Evolutionary conservation across 1,140 invertebrate genomes (phyloP).

Genomic region (Hesperophylax magnus): DNA sequence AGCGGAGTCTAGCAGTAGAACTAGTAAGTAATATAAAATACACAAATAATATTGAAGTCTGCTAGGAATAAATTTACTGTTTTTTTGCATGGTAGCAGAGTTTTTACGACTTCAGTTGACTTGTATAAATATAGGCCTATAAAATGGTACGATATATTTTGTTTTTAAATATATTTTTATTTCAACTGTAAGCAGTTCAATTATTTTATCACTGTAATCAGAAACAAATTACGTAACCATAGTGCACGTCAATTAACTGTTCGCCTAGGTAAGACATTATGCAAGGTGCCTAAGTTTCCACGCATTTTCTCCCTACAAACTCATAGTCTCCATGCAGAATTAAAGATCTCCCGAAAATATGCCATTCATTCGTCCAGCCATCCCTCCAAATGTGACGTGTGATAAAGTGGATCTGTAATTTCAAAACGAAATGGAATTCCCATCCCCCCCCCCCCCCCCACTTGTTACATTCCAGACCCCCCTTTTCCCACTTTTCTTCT

Average conservation of each 20-base stretch:
- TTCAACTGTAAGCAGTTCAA: too few species aligned
- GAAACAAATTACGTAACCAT: too few species aligned
- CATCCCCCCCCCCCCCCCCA: slow-evolving; percentile 24
- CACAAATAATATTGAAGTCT: too few species aligned
- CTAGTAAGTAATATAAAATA: too few species aligned
- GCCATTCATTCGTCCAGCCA: slow-evolving; percentile 39
- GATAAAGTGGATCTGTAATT: slow-evolving; percentile 50
- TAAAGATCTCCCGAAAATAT: slow-evolving; percentile 21
- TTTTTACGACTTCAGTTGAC: not conserved
- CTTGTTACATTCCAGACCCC: slow-evolving; percentile 6
- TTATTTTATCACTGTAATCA: too few species aligned
- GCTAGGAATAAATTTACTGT: not conserved
- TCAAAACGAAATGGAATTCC: slow-evolving; percentile 44
- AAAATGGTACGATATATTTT: too few species aligned
- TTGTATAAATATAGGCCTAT: too few species aligned
- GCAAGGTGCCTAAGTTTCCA: not conserved
- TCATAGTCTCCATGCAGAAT: not conserved
- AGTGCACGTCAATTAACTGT: too few species aligned
- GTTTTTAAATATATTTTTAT: too few species aligned
- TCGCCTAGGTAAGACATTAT: not conserved
- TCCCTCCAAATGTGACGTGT: slow-evolving; percentile 49
- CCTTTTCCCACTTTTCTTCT: too few species aligned
- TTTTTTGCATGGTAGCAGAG: not conserved
- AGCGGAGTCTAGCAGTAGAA: too few species aligned
- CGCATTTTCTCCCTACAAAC: too few species aligned